A percentile compares a stretch with the other conserved stretches of the same genome.
phyloP scores from a whole-genome alignment of 1,140 invertebrate species.

The Caenorhabditis remanei region DNA sequence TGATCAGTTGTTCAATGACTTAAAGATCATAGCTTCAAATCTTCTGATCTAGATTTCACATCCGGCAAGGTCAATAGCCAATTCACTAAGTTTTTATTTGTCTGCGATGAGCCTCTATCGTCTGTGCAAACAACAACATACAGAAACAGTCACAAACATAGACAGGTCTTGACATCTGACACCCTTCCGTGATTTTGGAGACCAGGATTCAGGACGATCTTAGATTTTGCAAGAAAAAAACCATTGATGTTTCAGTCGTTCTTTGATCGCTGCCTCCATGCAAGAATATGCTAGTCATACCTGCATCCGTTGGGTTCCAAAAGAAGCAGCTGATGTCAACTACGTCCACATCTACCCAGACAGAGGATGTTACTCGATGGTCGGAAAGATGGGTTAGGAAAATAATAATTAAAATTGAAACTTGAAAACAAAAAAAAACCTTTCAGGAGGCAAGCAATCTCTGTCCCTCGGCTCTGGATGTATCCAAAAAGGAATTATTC shows the following conservation, averaged over 20 bases:
- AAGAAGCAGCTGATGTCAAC: slow-evolving; percentile 71
- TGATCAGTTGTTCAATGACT: neutral
- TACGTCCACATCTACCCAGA: slow-evolving; percentile 78
- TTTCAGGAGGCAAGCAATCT: slow-evolving; percentile 80
- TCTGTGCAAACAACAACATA: slow-evolving; percentile 14
- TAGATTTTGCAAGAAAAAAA: neutral
- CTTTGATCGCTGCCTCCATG: slow-evolving; percentile 76
- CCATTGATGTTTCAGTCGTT: slow-evolving; percentile 70
- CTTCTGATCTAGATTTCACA: neutral
- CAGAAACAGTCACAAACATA: slow-evolving; percentile 12
- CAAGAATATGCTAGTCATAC: slow-evolving; percentile 75
- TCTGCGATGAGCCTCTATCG: neutral
- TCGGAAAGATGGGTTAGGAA: slow-evolving; percentile 64
- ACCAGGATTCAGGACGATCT: neutral
- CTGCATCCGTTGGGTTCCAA: slow-evolving; percentile 76
- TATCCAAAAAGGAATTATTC: slow-evolving; percentile 79
- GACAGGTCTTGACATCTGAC: no score
- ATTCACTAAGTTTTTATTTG: slow-evolving; percentile 57
- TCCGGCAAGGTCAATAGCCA: neutral
- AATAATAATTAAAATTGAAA: no score
- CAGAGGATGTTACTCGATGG: slow-evolving; percentile 77
- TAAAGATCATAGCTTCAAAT: no score
- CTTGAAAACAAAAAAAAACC: no score
- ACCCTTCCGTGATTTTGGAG: slow-evolving; percentile 48
- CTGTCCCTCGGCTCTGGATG: slow-evolving; percentile 83